phyloP scores from a whole-genome alignment of 2,888 invertebrate species.

The Chalcosyrphus nemorum region DNA sequence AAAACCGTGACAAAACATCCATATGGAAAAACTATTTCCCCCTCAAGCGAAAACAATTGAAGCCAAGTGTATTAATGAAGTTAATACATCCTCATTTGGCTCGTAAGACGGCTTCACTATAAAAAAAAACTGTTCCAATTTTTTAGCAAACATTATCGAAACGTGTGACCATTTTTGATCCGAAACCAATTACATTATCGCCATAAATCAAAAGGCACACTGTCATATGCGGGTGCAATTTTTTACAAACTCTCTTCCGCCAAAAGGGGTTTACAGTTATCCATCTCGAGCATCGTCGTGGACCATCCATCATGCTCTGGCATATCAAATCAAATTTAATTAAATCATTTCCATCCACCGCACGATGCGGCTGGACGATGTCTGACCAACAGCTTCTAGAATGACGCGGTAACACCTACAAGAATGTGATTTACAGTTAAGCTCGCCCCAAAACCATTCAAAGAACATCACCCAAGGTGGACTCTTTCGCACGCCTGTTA shows the following conservation, averaged over 20 bases:
- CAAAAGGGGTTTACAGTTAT: constrained; percentile 41
- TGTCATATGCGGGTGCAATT: constrained; percentile 69
- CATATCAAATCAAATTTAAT: constrained; percentile 73
- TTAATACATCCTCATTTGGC: constrained; percentile 39
- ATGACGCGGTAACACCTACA: constrained; percentile 67
- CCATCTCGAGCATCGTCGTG: constrained; percentile 30
- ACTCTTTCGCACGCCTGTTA: constrained; percentile 63
- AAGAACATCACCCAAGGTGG: constrained; percentile 55
- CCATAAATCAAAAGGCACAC: constrained; percentile 66
- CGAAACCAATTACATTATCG: constrained; percentile 66
- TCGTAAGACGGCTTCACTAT: constrained; percentile 1
- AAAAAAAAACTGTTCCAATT: constrained; percentile 54
- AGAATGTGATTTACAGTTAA: constrained; percentile 73
- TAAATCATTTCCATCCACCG: constrained; percentile 65
- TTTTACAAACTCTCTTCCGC: constrained; percentile 8
- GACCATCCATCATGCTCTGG: constrained; percentile 68
- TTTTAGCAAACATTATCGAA: constrained; percentile 51
- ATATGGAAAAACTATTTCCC: too few species aligned
- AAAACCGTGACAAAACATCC: too few species aligned
- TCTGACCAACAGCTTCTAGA: constrained; percentile 64
- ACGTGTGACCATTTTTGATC: constrained; percentile 67
- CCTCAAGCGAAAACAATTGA: constrained; percentile 26
- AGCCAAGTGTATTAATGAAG: constrained; percentile 43
- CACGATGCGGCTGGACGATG: constrained; percentile 54
- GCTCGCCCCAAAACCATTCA: constrained; percentile 66